These are phyloP conservation scores for Rhopalosiphum padi DNA, from an alignment of 1,140 invertebrate genomes.

Conservation along the genomic window DNA sequence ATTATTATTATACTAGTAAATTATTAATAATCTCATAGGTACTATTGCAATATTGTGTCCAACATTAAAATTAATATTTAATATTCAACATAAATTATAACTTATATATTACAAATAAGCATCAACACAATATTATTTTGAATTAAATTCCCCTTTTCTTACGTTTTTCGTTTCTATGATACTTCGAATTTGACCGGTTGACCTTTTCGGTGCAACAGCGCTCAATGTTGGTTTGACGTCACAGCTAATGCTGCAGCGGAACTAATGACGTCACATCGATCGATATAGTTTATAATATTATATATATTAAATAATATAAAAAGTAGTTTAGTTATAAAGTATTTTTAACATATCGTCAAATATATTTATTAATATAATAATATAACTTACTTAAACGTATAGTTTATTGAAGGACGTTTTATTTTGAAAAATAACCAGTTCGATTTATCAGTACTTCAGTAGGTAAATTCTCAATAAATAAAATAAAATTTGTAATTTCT, in stretches of 20 bases:
- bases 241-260: conserved; percentile 18
- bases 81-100: not conserved
- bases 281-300: conserved; percentile 26
- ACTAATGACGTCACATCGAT: conserved; percentile 48
- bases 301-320: not conserved
- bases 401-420: not conserved
- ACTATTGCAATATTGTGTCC: not conserved
- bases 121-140: not conserved
- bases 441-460: not conserved
- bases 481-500: not conserved
- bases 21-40: not conserved
- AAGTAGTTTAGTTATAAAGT: not conserved
- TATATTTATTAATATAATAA: not conserved
- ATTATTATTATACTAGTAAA: not conserved
- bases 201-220: conserved; percentile 52
- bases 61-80: not conserved
- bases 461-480: not conserved
- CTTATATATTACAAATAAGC: not conserved
- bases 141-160: not conserved
- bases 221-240: conserved; percentile 46
- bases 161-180: not conserved
- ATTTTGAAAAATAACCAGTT: not conserved
- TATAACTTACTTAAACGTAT: not conserved
- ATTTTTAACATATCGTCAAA: not conserved
- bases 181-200: conserved; percentile 51